A percentile compares a stretch with the other conserved stretches of the same genome.
phyloP scores from a whole-genome alignment of 2,797 vertebrate species.

The Coendou prehensilis region DNA sequence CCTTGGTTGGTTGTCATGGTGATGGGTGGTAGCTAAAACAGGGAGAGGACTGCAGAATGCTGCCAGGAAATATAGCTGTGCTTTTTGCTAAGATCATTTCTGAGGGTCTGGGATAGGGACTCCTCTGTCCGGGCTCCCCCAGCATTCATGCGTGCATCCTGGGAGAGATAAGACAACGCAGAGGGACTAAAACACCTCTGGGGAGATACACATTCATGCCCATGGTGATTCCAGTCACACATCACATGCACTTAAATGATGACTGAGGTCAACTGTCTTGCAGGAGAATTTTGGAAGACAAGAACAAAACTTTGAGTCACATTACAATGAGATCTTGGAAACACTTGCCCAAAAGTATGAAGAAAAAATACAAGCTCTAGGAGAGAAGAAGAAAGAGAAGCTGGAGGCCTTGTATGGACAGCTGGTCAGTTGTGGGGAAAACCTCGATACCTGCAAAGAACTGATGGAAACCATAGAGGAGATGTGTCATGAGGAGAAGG shows the following conservation, averaged over 20 bases:
- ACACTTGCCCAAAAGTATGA: constrained; percentile 94
- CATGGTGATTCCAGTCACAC: not conserved
- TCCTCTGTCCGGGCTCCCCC: not conserved
- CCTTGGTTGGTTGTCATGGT: not conserved
- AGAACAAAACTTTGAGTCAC: constrained; percentile 96
- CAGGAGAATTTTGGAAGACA: constrained; percentile 98
- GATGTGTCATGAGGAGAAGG: constrained; percentile 92
- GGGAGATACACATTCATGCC: not conserved
- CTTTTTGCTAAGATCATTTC: not conserved
- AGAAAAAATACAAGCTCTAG: constrained; percentile 91
- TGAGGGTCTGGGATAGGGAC: not conserved
- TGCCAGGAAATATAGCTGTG: not conserved
- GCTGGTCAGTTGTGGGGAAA: constrained; percentile 94
- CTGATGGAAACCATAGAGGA: constrained; percentile 94
- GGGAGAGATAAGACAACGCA: not conserved
- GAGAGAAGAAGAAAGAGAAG: constrained; percentile 95
- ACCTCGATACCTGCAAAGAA: constrained; percentile 94
- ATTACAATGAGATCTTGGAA: constrained; percentile 95
- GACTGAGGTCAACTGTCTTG: constrained; percentile 68
- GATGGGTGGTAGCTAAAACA: not conserved
- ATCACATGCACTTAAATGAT: not conserved
- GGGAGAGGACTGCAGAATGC: not conserved
- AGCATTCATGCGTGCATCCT: not conserved
- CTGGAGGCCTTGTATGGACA: constrained; percentile 94
- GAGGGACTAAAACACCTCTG: not conserved